Conservation (phyloP, 2,888 invertebrate genomes). For the Gari tellinella region DNA sequence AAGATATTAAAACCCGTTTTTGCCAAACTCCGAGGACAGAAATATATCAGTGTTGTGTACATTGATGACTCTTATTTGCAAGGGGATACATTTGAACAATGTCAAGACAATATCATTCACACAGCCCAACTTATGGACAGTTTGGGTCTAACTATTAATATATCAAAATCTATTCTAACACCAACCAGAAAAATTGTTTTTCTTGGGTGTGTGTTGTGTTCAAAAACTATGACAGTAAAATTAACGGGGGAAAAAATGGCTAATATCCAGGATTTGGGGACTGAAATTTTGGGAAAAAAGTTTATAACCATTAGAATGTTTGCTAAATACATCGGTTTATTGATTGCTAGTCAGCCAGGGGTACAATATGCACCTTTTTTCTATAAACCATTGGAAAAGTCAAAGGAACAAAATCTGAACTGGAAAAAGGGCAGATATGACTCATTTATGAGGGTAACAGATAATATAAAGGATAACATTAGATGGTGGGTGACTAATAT, state of each 20-base stretch:
- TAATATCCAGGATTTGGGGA: slow-evolving; percentile 18
- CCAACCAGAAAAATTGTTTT: slow-evolving; percentile 47
- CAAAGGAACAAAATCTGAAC: slow-evolving; percentile 41
- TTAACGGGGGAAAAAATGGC: slow-evolving; percentile 24
- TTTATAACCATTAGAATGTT: slow-evolving; percentile 33
- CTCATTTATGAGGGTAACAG: slow-evolving; percentile 6
- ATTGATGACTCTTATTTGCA: slow-evolving; percentile 46
- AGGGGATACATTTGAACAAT: slow-evolving; percentile 25
- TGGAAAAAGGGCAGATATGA: slow-evolving; percentile 16
- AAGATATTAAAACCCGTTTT: slow-evolving; percentile 38
- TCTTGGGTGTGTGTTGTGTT: slow-evolving; percentile 52
- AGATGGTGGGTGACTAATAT: slow-evolving; percentile 16
- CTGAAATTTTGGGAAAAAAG: slow-evolving; percentile 9
- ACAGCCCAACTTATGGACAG: slow-evolving; percentile 32
- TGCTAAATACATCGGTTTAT: slow-evolving; percentile 42
- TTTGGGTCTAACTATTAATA: slow-evolving; percentile 53
- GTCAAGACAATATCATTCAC: slow-evolving; percentile 21
- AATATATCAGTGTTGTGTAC: slow-evolving; percentile 31
- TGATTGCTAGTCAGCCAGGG: slow-evolving; percentile 46
- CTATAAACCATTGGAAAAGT: slow-evolving; percentile 48
- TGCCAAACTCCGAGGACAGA: slow-evolving; percentile 22
- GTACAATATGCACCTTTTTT: slow-evolving; percentile 50
- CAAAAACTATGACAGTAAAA: slow-evolving; percentile 34
- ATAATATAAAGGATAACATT: not conserved
- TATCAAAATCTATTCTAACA: slow-evolving; percentile 47